These are phyloP conservation scores for Heliconius melpomene DNA, from an alignment of 1,140 invertebrate species.

Conservation along the genomic window DNA sequence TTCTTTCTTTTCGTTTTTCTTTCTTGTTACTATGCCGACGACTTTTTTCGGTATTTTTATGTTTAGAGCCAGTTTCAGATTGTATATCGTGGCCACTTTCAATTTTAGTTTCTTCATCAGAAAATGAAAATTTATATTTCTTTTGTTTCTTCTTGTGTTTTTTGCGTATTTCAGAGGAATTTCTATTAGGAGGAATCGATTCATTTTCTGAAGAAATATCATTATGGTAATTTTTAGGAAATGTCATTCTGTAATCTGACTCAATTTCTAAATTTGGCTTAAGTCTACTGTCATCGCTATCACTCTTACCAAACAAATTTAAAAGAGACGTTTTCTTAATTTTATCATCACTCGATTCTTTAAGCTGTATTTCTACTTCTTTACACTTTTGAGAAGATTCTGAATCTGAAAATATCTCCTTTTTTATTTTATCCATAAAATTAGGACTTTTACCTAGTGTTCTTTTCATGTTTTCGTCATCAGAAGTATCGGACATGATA, in stretches of 20 bases:
- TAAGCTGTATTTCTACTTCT: constrained; percentile 49
- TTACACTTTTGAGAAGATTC: constrained; percentile 70
- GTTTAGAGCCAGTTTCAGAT: constrained; percentile 60
- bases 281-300: constrained; percentile 70
- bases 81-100: constrained; percentile 52
- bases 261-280: constrained; percentile 60
- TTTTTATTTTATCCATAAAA: constrained; percentile 60
- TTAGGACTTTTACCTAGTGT: constrained; percentile 72
- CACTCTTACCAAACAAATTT: constrained; percentile 74
- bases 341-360: constrained; percentile 65
- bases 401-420: constrained; percentile 76
- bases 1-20: constrained; percentile 87
- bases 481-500: constrained; percentile 84
- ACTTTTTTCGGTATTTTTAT: constrained; percentile 81
- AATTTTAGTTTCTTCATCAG: constrained; percentile 81
- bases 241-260: constrained; percentile 59
- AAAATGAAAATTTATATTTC: constrained; percentile 85
- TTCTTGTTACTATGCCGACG: constrained; percentile 86
- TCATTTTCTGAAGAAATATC: constrained; percentile 83
- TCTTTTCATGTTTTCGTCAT: constrained; percentile 77
- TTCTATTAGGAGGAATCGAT: constrained; percentile 63
- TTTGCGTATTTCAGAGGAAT: constrained; percentile 82
- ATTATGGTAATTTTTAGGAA: constrained; percentile 57
- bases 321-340: constrained; percentile 75
- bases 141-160: constrained; percentile 93